Conservation (phyloP, 2,113 vertebrate genomes). For the Toxotes chatareus region DNA sequence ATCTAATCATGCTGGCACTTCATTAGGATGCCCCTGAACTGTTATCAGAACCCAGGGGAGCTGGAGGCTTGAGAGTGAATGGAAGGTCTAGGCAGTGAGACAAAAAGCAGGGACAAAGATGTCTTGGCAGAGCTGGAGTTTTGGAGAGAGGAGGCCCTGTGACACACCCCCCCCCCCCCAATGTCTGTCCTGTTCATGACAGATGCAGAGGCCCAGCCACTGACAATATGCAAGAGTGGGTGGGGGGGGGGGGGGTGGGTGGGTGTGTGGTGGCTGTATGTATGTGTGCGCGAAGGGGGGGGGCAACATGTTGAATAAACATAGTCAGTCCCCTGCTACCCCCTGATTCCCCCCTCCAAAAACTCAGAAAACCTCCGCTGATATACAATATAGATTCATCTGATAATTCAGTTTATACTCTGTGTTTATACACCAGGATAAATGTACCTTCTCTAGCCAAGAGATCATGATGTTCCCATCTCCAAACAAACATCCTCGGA, state of each 20-base stretch:
- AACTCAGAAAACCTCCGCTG: slow-evolving; percentile 56
- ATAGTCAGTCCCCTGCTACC: slow-evolving; percentile 51
- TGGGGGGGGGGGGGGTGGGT: slow-evolving; percentile 16
- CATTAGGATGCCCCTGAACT: slow-evolving; percentile 64
- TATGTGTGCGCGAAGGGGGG: neutral
- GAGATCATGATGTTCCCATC: slow-evolving; percentile 67
- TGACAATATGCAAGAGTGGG: slow-evolving; percentile 52
- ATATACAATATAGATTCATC: slow-evolving; percentile 68
- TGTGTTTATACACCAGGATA: slow-evolving; percentile 68
- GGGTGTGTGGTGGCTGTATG: neutral
- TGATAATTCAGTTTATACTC: slow-evolving; percentile 69
- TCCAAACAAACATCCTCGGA: slow-evolving; percentile 73
- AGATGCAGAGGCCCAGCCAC: slow-evolving; percentile 67
- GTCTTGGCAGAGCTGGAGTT: slow-evolving; percentile 46
- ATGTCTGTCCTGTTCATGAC: slow-evolving; percentile 65
- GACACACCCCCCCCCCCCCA: slow-evolving; percentile 48
- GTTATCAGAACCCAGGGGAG: slow-evolving; percentile 67
- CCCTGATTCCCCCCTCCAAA: slow-evolving; percentile 46
- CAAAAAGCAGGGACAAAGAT: slow-evolving; percentile 67
- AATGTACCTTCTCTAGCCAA: slow-evolving; percentile 64
- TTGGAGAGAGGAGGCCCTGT: slow-evolving; percentile 41
- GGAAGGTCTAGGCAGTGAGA: slow-evolving; percentile 52
- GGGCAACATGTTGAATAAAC: slow-evolving; percentile 73
- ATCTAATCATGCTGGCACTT: slow-evolving; percentile 76
- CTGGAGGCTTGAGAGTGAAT: slow-evolving; percentile 24